phyloP scores from a whole-genome alignment of 2,888 invertebrate genomes.

The Entomobrya proxima region DNA sequence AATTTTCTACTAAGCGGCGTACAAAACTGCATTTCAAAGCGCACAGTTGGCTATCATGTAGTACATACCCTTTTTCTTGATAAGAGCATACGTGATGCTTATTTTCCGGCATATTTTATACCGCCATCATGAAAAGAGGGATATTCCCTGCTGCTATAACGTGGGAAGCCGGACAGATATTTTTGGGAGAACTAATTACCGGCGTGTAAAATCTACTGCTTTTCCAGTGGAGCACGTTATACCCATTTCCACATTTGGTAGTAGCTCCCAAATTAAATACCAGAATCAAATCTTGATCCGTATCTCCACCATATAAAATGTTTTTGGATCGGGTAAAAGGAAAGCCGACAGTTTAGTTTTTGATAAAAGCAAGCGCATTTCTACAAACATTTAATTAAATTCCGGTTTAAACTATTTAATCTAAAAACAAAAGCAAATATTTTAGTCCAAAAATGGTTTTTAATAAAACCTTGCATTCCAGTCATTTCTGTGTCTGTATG shows the following conservation, averaged over 20 bases:
- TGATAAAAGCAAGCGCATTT: conserved; percentile 12
- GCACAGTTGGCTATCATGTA: not conserved
- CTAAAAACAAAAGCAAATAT: no score
- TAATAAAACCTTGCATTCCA: no score
- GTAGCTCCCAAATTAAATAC: not conserved
- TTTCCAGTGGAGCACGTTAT: conserved; percentile 44
- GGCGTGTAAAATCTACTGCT: conserved; percentile 47
- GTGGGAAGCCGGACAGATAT: conserved; percentile 58
- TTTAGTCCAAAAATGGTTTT: no score
- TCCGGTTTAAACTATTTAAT: no score
- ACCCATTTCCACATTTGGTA: not conserved
- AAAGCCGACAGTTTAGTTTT: conserved; percentile 24
- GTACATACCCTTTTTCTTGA: not conserved
- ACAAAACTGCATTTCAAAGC: not conserved
- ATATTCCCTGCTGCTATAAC: conserved; percentile 2
- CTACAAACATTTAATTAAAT: no score
- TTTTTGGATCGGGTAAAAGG: not conserved
- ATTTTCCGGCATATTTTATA: no score
- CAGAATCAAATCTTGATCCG: conserved; percentile 38
- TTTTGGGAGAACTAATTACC: conserved; percentile 61
- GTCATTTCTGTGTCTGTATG: no score
- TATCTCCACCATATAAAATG: conserved; percentile 29
- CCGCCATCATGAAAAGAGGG: not conserved
- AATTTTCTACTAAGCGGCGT: not conserved
- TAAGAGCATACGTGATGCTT: no score